A percentile compares a stretch with the other conserved stretches of the same genome.
Evolutionary conservation across 2,797 vertebrate species (phyloP).

Genomic region (Lacerta agilis): DNA sequence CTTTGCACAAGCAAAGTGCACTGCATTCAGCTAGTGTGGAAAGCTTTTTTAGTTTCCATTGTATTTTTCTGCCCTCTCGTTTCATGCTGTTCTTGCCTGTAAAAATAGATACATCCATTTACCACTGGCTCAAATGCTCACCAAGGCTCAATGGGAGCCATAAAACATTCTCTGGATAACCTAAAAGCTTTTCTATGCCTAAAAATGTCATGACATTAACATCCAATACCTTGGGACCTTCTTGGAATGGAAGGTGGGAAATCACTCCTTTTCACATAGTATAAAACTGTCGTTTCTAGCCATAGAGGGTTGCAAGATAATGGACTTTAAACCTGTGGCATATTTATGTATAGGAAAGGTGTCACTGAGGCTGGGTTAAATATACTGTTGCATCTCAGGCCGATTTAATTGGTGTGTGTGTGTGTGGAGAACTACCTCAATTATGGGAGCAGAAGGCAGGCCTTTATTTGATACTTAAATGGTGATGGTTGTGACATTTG

Average conservation of each 20-base stretch:
- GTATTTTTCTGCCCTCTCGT: not conserved
- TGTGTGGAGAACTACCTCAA: rapidly evolving
- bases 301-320: constrained; percentile 46
- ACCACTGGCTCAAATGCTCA: constrained; percentile 41
- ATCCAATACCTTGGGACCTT: constrained; percentile 65
- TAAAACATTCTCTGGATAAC: constrained; percentile 67
- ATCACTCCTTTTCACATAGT: constrained; percentile 52
- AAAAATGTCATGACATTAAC: constrained; percentile 74
- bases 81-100: constrained; percentile 5
- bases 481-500: not conserved
- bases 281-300: constrained; percentile 53
- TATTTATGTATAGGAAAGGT: constrained; percentile 49
- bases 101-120: constrained; percentile 54
- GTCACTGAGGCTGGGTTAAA: constrained; percentile 20
- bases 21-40: not conserved
- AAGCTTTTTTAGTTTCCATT: not conserved
- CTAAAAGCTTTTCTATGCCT: constrained; percentile 66
- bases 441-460: not conserved
- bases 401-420: constrained; percentile 19
- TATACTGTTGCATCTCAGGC: constrained; percentile 2
- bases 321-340: constrained; percentile 46
- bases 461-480: not conserved
- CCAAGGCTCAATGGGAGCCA: constrained; percentile 50
- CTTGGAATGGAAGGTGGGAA: constrained; percentile 64
- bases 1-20: constrained; percentile 1